A percentile compares a stretch with the other conserved stretches of the same genome.
Evolutionary conservation across 2,888 invertebrate species (phyloP).

Genomic region (Polydrusus pterygomalis): DNA sequence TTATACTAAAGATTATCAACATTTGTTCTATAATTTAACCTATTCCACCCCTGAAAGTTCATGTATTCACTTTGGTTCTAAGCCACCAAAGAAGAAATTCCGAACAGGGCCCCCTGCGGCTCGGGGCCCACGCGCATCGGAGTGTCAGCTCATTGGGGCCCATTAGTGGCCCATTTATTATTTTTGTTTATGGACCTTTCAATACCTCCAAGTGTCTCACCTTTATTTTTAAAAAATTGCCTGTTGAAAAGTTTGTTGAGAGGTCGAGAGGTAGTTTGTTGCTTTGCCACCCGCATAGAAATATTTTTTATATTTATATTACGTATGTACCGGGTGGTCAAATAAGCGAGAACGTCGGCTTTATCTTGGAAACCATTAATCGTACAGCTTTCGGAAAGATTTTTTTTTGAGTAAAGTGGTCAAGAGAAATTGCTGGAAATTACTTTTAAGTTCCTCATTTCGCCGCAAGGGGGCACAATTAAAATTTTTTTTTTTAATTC

Average conservation of each 20-base stretch:
- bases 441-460: no score
- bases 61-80: constrained; percentile 44
- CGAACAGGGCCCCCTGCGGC: constrained; percentile 61
- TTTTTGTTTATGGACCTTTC: constrained; percentile 61
- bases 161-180: constrained; percentile 65
- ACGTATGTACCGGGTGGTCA: no score
- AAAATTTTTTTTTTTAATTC: no score
- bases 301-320: constrained; percentile 11
- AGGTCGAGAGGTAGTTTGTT: constrained; percentile 53
- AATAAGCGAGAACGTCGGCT: no score
- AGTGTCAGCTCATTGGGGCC: constrained; percentile 65
- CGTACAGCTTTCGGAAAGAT: no score
- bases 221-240: constrained; percentile 34
- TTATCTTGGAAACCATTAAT: no score
- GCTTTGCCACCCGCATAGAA: constrained; percentile 50
- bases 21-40: not conserved
- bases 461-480: no score
- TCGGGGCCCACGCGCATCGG: constrained; percentile 67
- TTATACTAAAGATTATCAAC: no score
- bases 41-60: constrained; percentile 37
- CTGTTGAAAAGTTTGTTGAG: constrained; percentile 34
- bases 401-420: no score
- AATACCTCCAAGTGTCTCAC: constrained; percentile 57
- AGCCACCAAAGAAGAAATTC: constrained; percentile 59
- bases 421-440: no score